phyloP scores from a whole-genome alignment of 2,888 invertebrate genomes.

The Rhagophthalmus giganteus region DNA sequence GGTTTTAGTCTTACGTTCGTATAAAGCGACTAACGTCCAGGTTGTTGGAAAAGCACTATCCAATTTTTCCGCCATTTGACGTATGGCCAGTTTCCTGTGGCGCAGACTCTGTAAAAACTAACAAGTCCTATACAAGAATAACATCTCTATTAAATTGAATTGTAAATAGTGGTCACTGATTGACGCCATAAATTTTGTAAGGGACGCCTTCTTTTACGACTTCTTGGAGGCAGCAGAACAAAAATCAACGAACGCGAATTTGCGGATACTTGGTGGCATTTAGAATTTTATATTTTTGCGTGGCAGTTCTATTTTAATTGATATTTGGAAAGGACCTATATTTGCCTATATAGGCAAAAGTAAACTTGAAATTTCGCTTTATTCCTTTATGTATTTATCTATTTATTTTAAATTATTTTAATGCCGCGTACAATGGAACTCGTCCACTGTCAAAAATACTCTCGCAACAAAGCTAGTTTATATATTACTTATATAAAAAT shows the following conservation, averaged over 20 bases:
- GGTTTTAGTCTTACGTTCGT: slow-evolving; percentile 1
- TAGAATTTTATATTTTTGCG: neutral
- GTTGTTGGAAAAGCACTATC: slow-evolving; percentile 39
- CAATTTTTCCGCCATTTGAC: slow-evolving; percentile 39
- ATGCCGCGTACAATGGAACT: no score
- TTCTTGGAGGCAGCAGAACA: slow-evolving; percentile 27
- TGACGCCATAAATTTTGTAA: slow-evolving; percentile 47
- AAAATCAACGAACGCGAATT: slow-evolving; percentile 25
- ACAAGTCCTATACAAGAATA: slow-evolving; percentile 38
- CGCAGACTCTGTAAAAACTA: slow-evolving; percentile 41
- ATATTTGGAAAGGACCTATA: neutral
- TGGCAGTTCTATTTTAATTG: neutral
- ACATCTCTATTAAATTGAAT: slow-evolving; percentile 47
- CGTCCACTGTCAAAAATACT: no score
- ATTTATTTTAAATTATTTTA: no score
- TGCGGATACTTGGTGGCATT: slow-evolving; percentile 19
- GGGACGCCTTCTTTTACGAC: slow-evolving; percentile 40
- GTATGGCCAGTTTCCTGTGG: slow-evolving; percentile 32
- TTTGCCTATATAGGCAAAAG: no score
- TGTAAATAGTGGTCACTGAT: slow-evolving; percentile 48
- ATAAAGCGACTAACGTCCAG: no score
- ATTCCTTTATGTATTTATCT: no score
- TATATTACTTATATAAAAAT: no score
- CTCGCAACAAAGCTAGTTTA: no score
- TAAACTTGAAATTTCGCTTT: no score